Conservation (phyloP, 2,888 invertebrate species). For the Fragum sueziense region DNA sequence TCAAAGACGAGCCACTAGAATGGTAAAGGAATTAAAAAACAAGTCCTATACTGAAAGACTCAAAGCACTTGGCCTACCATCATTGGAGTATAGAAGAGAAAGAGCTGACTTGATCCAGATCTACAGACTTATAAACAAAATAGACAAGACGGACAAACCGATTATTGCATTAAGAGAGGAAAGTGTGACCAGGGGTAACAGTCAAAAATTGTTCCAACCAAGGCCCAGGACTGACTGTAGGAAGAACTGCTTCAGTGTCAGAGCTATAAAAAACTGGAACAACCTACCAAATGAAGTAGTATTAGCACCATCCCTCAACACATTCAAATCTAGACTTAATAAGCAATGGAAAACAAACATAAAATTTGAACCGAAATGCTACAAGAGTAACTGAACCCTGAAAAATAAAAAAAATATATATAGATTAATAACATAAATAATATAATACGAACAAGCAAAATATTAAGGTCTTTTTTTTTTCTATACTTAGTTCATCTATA, state of each 20-base stretch:
- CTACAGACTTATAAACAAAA: neutral
- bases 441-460: too few relatives aligned
- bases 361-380: neutral
- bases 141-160: neutral
- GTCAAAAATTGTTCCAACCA: neutral
- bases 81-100: neutral
- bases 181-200: neutral
- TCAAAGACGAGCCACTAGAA: constrained; percentile 27
- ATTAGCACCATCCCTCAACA: neutral
- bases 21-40: constrained; percentile 13
- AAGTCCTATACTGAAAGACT: neutral
- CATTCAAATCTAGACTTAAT: neutral
- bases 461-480: too few relatives aligned
- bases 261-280: neutral
- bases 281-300: neutral
- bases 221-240: neutral
- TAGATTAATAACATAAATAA: too few relatives aligned
- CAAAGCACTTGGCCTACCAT: neutral
- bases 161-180: neutral
- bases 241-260: neutral
- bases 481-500: too few relatives aligned
- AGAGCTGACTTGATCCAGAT: neutral
- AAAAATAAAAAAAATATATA: too few relatives aligned
- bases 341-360: neutral
- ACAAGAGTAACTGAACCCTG: too few relatives aligned